Conservation (phyloP, 1,140 invertebrate species). For the Trichonephila clavata region DNA sequence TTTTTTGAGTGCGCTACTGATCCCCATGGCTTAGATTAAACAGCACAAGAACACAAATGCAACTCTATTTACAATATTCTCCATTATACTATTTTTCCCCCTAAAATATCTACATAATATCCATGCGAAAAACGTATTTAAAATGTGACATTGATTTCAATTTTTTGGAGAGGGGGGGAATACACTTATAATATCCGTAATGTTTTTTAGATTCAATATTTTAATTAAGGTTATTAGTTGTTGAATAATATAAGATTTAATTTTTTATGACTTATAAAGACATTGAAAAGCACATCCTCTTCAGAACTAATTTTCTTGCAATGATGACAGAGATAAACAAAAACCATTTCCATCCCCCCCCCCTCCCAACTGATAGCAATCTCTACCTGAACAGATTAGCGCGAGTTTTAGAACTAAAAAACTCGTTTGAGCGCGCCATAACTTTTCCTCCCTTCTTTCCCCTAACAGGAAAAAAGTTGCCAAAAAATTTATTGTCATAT, state of each 20-base stretch:
- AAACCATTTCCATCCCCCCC: neutral
- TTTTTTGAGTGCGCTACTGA: too few species aligned
- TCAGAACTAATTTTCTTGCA: neutral
- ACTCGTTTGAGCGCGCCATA: neutral
- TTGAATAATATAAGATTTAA: too few species aligned
- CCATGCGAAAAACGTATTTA: too few species aligned
- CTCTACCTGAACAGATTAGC: neutral
- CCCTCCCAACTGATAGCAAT: neutral
- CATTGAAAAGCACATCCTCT: neutral
- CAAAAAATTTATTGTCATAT: slow-evolving; percentile 26
- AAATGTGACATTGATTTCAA: too few species aligned
- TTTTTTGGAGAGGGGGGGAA: neutral
- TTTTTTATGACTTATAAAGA: neutral
- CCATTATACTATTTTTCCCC: too few species aligned
- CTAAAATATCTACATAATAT: too few species aligned
- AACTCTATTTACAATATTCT: too few species aligned
- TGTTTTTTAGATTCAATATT: neutral
- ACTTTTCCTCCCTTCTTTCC: neutral
- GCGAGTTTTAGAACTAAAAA: neutral
- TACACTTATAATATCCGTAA: neutral
- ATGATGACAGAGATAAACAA: too few species aligned
- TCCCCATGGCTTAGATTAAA: too few species aligned
- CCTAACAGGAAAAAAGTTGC: neutral
- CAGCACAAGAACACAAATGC: too few species aligned
- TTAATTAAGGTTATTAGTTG: too few species aligned